Percentiles rank a stretch among this genome's conserved stretches.
phyloP scores from a whole-genome alignment of 2,888 invertebrate species.

The Thysanoteuthis rhombus region DNA sequence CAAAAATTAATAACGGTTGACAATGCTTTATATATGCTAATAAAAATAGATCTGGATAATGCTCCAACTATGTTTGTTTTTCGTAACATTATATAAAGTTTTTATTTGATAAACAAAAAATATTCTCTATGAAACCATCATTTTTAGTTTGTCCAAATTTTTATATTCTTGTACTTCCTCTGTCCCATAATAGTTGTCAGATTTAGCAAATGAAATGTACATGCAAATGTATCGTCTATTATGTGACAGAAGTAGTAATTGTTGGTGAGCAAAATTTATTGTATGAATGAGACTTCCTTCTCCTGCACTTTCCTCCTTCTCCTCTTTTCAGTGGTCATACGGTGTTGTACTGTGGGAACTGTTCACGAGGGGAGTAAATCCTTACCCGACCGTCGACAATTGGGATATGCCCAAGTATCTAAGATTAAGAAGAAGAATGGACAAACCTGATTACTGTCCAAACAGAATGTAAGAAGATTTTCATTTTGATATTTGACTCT shows the following conservation, averaged over 20 bases:
- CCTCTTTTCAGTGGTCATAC: constrained; percentile 68
- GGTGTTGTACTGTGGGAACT: constrained; percentile 71
- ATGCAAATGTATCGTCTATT: no score
- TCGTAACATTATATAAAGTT: background rate
- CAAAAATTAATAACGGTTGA: no score
- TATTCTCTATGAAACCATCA: background rate
- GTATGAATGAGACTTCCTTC: background rate
- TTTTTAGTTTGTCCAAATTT: background rate
- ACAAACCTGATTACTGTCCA: constrained; percentile 70
- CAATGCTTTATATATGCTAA: no score
- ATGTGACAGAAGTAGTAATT: no score
- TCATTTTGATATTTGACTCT: no score
- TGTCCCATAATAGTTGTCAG: no score
- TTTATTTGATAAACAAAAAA: background rate
- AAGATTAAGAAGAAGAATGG: constrained; percentile 68
- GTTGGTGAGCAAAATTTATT: background rate
- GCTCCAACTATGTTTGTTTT: background rate
- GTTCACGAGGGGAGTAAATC: constrained; percentile 69
- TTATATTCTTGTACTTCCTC: background rate
- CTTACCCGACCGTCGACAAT: constrained; percentile 70
- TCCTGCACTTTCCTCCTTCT: background rate
- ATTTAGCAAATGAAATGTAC: no score
- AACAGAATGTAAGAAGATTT: constrained; percentile 63
- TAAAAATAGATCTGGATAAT: no score
- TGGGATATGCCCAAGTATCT: constrained; percentile 69